A percentile compares a stretch with the other conserved stretches of the same genome.
phyloP scores from a whole-genome alignment of 2,797 vertebrate species.

The Cynodonichthys magdalenae region DNA sequence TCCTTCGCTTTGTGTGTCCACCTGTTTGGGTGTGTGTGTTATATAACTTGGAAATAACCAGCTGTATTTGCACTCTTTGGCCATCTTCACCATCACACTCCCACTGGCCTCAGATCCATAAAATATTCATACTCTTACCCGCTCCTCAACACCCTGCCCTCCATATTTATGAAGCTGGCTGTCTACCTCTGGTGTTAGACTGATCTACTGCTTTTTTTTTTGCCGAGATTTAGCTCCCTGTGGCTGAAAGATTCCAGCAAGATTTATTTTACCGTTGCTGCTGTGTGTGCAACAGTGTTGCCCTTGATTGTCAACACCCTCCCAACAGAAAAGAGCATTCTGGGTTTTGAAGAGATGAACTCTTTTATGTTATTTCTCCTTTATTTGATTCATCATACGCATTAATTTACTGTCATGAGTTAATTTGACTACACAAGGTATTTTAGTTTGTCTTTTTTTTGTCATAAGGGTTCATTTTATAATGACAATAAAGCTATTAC shows the following conservation, averaged over 20 bases:
- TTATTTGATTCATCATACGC: constrained; percentile 11
- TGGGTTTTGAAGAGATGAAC: background rate
- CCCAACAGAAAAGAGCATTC: constrained; percentile 15
- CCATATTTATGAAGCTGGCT: constrained; percentile 68
- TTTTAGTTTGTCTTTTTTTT: background rate
- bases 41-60: constrained; percentile 62
- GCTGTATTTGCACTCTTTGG: constrained; percentile 34
- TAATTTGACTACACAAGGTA: constrained; percentile 3
- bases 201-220: constrained; percentile 33
- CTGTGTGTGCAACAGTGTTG: constrained; percentile 31
- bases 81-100: constrained; percentile 46
- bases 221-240: constrained; percentile 34
- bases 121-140: constrained; percentile 69
- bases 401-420: constrained; percentile 11
- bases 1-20: constrained; percentile 37
- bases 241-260: constrained; percentile 31
- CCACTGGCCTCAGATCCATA: constrained; percentile 55
- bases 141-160: constrained; percentile 49
- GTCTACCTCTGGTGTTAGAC: constrained; percentile 48
- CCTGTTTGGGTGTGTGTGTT: constrained; percentile 58
- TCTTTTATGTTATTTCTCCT: background rate
- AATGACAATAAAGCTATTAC: background rate
- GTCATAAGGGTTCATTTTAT: too few species aligned
- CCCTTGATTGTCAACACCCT: constrained; percentile 5
- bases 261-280: constrained; percentile 50